These are phyloP conservation scores for Trissolcus brochymenae DNA, from an alignment of 2,888 invertebrate genomes.

Conservation along the genomic window DNA sequence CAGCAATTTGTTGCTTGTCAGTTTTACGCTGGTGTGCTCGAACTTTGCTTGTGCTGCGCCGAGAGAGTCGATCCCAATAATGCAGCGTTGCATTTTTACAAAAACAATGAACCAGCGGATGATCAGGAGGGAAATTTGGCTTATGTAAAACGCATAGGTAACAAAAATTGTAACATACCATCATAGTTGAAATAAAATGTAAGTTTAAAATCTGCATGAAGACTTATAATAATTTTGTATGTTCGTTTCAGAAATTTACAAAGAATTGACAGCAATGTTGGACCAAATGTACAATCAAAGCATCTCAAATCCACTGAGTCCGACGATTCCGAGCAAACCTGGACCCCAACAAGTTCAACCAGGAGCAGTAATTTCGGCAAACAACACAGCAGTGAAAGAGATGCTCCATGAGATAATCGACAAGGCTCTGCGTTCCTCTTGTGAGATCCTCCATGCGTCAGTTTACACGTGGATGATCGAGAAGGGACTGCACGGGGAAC, in stretches of 20 bases:
- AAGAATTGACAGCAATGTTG: conserved; percentile 88
- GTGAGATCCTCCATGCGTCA: conserved; percentile 93
- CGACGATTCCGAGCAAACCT: conserved; percentile 75
- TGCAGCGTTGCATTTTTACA: conserved; percentile 91
- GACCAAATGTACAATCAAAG: conserved; percentile 83
- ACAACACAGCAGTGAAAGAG: conserved; percentile 69
- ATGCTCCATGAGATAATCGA: conserved; percentile 80
- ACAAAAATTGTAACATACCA: neutral
- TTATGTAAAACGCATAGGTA: conserved; percentile 81
- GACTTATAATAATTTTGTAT: conserved; percentile 2
- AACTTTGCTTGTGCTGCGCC: conserved; percentile 90
- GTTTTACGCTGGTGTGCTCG: conserved; percentile 92
- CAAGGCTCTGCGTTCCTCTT: conserved; percentile 83
- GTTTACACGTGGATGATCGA: conserved; percentile 95
- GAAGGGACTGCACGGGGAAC: conserved; percentile 84
- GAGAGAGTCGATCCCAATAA: conserved; percentile 92
- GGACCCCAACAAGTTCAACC: conserved; percentile 69
- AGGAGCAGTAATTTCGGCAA: conserved; percentile 43
- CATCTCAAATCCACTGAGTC: conserved; percentile 75
- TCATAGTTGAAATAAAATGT: neutral
- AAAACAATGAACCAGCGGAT: conserved; percentile 87
- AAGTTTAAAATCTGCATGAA: neutral
- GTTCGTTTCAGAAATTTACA: conserved; percentile 88
- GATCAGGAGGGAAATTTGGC: conserved; percentile 89
- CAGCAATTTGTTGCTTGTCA: conserved; percentile 88